Evolutionary conservation across 2,113 vertebrate species (phyloP).

Genomic region (Dromaius novaehollandiae): DNA sequence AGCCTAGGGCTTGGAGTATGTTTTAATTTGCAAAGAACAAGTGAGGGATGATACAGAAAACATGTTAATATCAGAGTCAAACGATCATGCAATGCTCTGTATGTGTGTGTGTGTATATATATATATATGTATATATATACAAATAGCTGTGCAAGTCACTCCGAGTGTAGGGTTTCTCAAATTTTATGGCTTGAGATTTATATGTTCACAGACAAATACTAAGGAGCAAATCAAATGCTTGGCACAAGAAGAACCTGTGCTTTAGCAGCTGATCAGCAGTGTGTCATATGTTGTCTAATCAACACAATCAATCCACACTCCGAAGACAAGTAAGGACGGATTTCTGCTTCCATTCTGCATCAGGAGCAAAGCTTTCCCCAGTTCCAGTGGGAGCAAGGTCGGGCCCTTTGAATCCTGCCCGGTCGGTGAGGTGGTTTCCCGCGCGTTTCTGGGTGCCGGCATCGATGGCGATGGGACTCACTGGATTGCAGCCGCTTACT

Average conservation of each 20-base stretch:
- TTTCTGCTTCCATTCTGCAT: background rate
- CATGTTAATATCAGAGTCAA: background rate
- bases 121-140: too few relatives aligned
- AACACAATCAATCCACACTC: background rate
- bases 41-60: background rate
- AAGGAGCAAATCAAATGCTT: background rate
- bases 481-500: background rate
- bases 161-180: background rate
- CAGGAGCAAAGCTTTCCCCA: background rate
- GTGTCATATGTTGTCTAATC: background rate
- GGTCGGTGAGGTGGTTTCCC: background rate
- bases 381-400: rapidly evolving
- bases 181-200: background rate
- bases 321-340: background rate
- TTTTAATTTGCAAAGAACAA: background rate
- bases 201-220: background rate
- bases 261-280: background rate
- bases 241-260: background rate
- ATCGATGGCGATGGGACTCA: background rate
- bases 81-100: background rate
- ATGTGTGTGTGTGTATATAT: background rate
- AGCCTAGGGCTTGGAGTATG: background rate
- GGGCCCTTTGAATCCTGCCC: background rate
- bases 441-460: rapidly evolving
- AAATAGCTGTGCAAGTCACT: background rate